Evolutionary conservation across 2,113 vertebrate species (phyloP), one percentile per base, ranked within the genome.

Genomic region (Gadus macrocephalus): DNA sequence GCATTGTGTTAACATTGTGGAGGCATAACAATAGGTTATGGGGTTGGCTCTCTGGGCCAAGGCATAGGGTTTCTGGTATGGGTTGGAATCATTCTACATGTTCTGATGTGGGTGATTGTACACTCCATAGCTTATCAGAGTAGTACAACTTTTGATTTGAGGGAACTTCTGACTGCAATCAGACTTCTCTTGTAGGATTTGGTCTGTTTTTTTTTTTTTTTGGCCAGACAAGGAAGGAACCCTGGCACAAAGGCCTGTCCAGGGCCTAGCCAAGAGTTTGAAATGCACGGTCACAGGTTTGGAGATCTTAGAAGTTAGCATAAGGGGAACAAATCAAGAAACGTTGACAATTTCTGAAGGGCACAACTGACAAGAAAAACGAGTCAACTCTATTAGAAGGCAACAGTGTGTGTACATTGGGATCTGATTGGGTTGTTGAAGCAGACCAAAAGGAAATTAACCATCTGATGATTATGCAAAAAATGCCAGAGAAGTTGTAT

Each of bases 151-250:
- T 22, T 20, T 27, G 11, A 42, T 42, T 85, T 78, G 77, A 78
- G 67, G 69, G 78, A 65, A 25, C 72, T 73, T 60, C 72, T 71
- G 11, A 77, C 80, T 61, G 53, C 76, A 75, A 66, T 71, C 38
- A 42, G 78, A 77, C 66, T 81, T 72, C n/a, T 9, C 70, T 62
- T 83, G 70, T 83, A 76, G 66, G 79, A 75, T 73, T 83, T 69
- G 77, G 90, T 88, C 83, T 84, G 73, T 82, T 64, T 49, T 49
- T 6, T 42, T 49, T 49, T 49, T 49, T 5, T 35, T 7, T 7
- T 35, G 4, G 31, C 31, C 31, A 35, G 31, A 35, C 31, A 35
- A 35, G 31, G 31, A 35, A 35, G 31, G 31, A 35, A 35, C 42
- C 8, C 8, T 14, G 42, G 9, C 42, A 8, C 8, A 49, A 14